phyloP scores from a whole-genome alignment of 2,888 invertebrate species.

The Drosophila neotestacea region DNA sequence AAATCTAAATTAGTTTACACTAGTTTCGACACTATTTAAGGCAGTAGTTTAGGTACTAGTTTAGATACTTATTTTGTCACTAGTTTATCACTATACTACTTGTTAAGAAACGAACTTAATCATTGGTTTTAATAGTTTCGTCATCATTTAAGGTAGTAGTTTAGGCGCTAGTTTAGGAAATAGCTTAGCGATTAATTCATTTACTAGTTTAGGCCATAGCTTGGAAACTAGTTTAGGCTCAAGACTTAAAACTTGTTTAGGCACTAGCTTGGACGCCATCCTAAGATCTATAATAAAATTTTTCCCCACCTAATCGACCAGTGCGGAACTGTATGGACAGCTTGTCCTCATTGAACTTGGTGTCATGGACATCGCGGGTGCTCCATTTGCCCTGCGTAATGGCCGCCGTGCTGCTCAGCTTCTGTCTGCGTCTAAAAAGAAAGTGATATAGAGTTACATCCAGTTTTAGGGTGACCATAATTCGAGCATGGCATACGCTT shows the following conservation, averaged over 20 bases:
- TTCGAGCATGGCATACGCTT: slow-evolving; percentile 62
- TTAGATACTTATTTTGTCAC: too few species aligned
- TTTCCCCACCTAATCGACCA: slow-evolving; percentile 87
- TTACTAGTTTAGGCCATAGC: not conserved
- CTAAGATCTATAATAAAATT: slow-evolving; percentile 2
- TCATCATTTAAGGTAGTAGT: not conserved
- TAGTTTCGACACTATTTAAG: not conserved
- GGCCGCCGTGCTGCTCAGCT: slow-evolving; percentile 61
- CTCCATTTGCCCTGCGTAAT: slow-evolving; percentile 88
- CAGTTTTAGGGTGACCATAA: not conserved
- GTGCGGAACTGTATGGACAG: slow-evolving; percentile 91
- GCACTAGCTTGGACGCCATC: not conserved
- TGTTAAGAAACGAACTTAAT: not conserved
- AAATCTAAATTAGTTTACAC: too few species aligned
- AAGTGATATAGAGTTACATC: not conserved
- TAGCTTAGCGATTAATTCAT: not conserved
- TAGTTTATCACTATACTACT: too few species aligned
- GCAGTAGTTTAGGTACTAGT: not conserved
- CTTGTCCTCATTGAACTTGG: slow-evolving; percentile 94
- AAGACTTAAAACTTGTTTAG: not conserved
- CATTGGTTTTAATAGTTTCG: not conserved
- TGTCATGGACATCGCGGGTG: slow-evolving; percentile 90
- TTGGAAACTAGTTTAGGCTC: not conserved
- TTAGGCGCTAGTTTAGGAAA: not conserved
- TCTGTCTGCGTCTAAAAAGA: slow-evolving; percentile 57